Conservation (phyloP, 2,888 invertebrate species). For the Cantharis nigra region DNA sequence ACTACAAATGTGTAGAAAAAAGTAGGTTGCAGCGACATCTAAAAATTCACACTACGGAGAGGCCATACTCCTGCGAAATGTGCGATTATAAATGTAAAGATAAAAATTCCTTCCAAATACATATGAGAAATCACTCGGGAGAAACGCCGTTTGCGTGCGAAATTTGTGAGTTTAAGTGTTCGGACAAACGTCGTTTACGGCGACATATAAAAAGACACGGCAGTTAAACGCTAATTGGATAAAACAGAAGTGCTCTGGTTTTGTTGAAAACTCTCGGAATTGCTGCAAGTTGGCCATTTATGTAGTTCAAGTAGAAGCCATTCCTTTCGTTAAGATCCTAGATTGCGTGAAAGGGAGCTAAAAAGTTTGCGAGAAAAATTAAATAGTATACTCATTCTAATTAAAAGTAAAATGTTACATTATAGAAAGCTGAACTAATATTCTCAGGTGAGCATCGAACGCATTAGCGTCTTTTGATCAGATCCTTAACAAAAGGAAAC, state of each 20-base stretch:
- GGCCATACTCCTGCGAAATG: not conserved
- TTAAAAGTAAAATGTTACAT: too few relatives aligned
- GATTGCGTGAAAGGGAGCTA: too few relatives aligned
- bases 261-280: not conserved
- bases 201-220: not conserved
- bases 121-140: not conserved
- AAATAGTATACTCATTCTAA: too few relatives aligned
- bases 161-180: not conserved
- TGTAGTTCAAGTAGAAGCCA: too few relatives aligned
- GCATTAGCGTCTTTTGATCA: too few relatives aligned
- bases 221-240: not conserved
- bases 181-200: not conserved
- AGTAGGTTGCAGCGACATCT: not conserved
- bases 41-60: not conserved
- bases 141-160: not conserved
- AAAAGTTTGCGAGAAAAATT: too few relatives aligned
- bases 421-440: too few relatives aligned
- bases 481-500: too few relatives aligned
- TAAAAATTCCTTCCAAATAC: not conserved
- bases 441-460: too few relatives aligned
- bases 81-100: not conserved
- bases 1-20: not conserved
- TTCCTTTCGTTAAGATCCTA: too few relatives aligned
- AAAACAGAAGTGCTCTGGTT: not conserved
- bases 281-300: not conserved